Evolutionary conservation across 2,888 invertebrate genomes (phyloP).

Genomic region (Pollenia amentaria): DNA sequence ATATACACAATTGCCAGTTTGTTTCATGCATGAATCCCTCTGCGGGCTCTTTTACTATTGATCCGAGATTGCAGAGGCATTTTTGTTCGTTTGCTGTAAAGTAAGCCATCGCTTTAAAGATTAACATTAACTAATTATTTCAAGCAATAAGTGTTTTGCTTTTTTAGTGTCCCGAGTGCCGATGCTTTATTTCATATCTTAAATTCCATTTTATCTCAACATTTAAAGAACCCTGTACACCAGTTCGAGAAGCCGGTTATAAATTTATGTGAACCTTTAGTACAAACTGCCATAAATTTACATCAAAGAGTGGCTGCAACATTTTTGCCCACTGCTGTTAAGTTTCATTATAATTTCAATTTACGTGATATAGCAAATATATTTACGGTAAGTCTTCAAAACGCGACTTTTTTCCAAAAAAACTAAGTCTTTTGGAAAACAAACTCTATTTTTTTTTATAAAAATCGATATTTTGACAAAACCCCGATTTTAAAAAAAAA

Average conservation of each 20-base stretch:
- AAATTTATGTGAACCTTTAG: slow-evolving; percentile 87
- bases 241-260: slow-evolving; percentile 88
- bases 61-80: slow-evolving; percentile 94
- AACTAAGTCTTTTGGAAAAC: too few relatives aligned
- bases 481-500: too few relatives aligned
- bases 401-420: too few relatives aligned
- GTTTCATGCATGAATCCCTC: slow-evolving; percentile 98
- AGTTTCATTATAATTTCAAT: slow-evolving; percentile 98
- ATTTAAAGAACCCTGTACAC: slow-evolving; percentile 87
- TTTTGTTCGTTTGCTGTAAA: slow-evolving; percentile 94
- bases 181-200: slow-evolving; percentile 95
- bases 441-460: too few relatives aligned
- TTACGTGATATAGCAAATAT: slow-evolving; percentile 96
- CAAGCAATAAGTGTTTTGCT: not conserved
- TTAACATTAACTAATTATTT: not conserved
- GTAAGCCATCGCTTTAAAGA: slow-evolving; percentile 83
- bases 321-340: slow-evolving; percentile 96
- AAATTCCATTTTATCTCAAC: slow-evolving; percentile 92
- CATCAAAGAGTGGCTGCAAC: slow-evolving; percentile 90
- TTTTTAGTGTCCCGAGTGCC: slow-evolving; percentile 90
- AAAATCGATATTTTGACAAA: too few relatives aligned
- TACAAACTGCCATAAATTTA: slow-evolving; percentile 90
- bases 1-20: slow-evolving; percentile 97
- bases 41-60: slow-evolving; percentile 97
- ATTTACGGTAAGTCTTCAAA: slow-evolving; percentile 89